phyloP scores from a whole-genome alignment of 2,888 invertebrate genomes.

The Ennomos erosarius region DNA sequence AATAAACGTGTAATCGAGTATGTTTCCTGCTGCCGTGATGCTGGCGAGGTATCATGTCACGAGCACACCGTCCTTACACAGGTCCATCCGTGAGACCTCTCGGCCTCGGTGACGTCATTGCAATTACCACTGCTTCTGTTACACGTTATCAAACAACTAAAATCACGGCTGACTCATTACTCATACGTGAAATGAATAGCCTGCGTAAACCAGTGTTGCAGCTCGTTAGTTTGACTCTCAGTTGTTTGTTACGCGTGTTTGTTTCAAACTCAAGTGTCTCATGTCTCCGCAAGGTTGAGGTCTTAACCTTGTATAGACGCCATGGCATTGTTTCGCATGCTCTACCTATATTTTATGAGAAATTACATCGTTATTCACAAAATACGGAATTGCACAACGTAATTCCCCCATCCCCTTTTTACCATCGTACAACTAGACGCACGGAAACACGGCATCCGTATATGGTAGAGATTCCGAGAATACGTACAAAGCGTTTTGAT shows the following conservation, averaged over 20 bases:
- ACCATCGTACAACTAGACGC: too few species aligned
- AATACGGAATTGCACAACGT: too few species aligned
- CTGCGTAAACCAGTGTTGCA: conserved; percentile 29
- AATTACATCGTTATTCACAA: conserved; percentile 3
- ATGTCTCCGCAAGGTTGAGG: conserved; percentile 29
- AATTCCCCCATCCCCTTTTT: too few species aligned
- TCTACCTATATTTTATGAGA: conserved; percentile 11
- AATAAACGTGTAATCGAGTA: conserved; percentile 41
- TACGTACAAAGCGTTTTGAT: too few species aligned
- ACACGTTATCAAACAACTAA: conserved; percentile 56
- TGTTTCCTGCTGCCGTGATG: conserved; percentile 67
- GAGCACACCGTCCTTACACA: conserved; percentile 62
- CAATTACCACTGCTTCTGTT: conserved; percentile 52
- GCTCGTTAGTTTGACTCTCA: conserved; percentile 30
- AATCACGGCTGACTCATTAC: conserved; percentile 54
- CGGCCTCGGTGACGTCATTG: conserved; percentile 70
- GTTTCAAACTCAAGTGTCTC: conserved; percentile 20
- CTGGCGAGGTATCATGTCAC: conserved; percentile 63
- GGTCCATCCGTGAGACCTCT: conserved; percentile 54
- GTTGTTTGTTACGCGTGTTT: conserved; percentile 18
- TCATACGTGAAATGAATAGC: conserved; percentile 36
- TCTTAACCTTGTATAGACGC: conserved; percentile 25
- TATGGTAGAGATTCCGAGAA: too few species aligned
- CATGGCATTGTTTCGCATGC: conserved; percentile 15
- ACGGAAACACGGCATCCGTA: too few species aligned